A percentile compares a stretch with the other conserved stretches of the same genome.
These are phyloP conservation scores for Leptoclinus maculatus DNA, from an alignment of 2,797 vertebrate genomes.

Conservation along the genomic window DNA sequence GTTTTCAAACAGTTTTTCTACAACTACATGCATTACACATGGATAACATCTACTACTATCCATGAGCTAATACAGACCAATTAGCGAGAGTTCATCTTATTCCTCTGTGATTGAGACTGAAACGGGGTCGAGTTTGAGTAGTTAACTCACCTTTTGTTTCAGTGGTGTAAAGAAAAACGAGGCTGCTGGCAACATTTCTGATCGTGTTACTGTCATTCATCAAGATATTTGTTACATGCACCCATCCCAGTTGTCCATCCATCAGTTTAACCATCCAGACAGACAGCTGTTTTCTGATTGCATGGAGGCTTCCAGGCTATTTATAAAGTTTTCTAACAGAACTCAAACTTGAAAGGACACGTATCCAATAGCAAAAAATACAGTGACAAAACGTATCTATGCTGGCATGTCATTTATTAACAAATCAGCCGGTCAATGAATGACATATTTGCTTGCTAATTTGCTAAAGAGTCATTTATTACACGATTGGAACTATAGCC, in stretches of 20 bases:
- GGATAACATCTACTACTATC: background rate
- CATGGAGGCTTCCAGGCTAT: conserved; percentile 15
- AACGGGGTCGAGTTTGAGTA: background rate
- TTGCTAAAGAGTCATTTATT: background rate
- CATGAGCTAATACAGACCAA: background rate
- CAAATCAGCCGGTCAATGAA: background rate
- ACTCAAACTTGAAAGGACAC: background rate
- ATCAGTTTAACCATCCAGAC: conserved; percentile 13
- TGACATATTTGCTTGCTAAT: background rate
- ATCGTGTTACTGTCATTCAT: conserved; percentile 8
- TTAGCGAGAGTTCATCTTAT: background rate
- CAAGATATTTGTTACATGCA: conserved; percentile 3
- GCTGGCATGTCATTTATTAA: background rate
- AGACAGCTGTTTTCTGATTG: conserved; percentile 22
- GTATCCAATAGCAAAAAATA: background rate
- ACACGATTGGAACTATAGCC: background rate
- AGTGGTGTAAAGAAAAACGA: background rate
- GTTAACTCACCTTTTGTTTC: background rate
- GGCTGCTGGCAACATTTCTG: conserved; percentile 6
- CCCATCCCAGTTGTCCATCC: background rate
- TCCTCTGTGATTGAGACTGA: background rate
- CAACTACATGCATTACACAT: background rate
- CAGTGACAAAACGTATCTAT: background rate
- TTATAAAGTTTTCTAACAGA: background rate
- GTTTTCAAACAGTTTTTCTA: background rate